Evolutionary conservation across 1,140 invertebrate species (phyloP).

Genomic region (Choristoneura fumiferana): DNA sequence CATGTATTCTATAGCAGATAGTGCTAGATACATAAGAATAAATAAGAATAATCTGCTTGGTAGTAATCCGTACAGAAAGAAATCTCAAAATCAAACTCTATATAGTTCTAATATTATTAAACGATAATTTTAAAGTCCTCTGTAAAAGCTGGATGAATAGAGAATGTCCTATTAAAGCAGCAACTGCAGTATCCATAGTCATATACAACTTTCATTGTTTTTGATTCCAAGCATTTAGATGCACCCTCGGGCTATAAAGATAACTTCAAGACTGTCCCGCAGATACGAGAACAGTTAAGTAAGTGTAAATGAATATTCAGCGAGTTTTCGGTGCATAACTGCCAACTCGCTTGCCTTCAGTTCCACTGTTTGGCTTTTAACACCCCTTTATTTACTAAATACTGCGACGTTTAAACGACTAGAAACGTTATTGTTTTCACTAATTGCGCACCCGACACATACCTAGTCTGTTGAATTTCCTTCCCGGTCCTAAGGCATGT

Average conservation of each 20-base stretch:
- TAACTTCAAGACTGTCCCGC: constrained; percentile 32
- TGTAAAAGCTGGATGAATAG: not conserved
- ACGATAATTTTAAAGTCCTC: too few relatives aligned
- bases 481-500: too few relatives aligned
- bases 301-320: constrained; percentile 29
- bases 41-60: too few relatives aligned
- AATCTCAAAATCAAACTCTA: too few relatives aligned
- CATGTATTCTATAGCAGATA: too few relatives aligned
- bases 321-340: constrained; percentile 1
- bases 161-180: not conserved
- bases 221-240: constrained; percentile 50
- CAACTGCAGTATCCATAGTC: not conserved
- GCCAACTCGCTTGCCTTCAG: not conserved
- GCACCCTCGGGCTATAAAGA: constrained; percentile 54
- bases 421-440: too few relatives aligned
- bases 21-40: too few relatives aligned
- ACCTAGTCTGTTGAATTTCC: too few relatives aligned
- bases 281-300: constrained; percentile 27
- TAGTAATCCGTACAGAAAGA: too few relatives aligned
- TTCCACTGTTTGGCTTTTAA: not conserved
- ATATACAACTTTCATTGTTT: constrained; percentile 24
- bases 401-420: too few relatives aligned
- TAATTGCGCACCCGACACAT: too few relatives aligned
- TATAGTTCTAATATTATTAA: too few relatives aligned
- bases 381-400: not conserved